These are phyloP conservation scores for Diuraphis noxia DNA, from an alignment of 1,140 invertebrate genomes.

Conservation along the genomic window DNA sequence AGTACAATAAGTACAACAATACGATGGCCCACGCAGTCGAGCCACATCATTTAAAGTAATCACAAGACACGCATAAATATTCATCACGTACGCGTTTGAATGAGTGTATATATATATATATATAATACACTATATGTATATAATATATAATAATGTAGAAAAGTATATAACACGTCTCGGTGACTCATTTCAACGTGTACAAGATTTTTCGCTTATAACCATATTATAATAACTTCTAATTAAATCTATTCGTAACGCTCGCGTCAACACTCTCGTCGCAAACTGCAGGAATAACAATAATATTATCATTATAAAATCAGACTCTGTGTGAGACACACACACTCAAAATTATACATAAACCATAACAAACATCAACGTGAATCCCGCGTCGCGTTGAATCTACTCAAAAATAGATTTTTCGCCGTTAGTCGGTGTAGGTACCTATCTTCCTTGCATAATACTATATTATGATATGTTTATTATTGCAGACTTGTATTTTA, in stretches of 20 bases:
- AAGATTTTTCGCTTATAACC: constrained; percentile 37
- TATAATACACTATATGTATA: neutral
- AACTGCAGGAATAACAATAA: constrained; percentile 13
- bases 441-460: neutral
- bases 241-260: constrained; percentile 9
- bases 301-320: constrained; percentile 29
- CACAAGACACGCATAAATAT: neutral
- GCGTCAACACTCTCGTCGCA: constrained; percentile 20
- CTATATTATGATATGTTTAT: neutral
- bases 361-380: neutral
- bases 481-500: neutral
- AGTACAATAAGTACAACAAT: neutral
- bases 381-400: neutral
- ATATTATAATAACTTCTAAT: constrained; percentile 31
- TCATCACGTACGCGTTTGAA: neutral
- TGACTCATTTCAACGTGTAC: neutral
- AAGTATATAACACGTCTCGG: neutral
- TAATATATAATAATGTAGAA: neutral
- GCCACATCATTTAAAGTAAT: neutral
- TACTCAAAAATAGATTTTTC: neutral
- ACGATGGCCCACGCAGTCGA: neutral
- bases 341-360: neutral
- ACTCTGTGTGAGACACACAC: constrained; percentile 10
- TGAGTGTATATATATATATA: neutral
- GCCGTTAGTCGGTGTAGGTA: neutral